Evolutionary conservation across 2,797 vertebrate genomes (phyloP).

Genomic region (Zonotrichia albicollis): DNA sequence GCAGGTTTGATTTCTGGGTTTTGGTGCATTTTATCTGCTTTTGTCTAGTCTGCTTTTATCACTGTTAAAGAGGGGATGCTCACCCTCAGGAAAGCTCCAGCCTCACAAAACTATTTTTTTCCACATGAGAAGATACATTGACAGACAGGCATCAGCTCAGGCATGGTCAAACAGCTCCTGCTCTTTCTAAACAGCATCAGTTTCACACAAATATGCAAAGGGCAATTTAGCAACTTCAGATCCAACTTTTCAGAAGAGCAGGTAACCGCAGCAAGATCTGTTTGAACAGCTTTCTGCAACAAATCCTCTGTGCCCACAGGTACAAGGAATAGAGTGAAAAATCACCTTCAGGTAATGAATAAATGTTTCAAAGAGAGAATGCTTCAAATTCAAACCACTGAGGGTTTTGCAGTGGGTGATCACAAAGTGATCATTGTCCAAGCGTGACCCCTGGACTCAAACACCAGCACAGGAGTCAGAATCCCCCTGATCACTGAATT

Average conservation of each 20-base stretch:
- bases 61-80: background rate
- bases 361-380: background rate
- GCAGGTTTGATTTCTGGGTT: background rate
- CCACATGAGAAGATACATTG: background rate
- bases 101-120: background rate
- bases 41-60: conserved; percentile 1
- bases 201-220: background rate
- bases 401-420: background rate
- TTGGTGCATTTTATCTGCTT: background rate
- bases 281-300: background rate
- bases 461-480: background rate
- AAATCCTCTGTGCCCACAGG: background rate
- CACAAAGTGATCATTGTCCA: background rate
- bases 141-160: background rate
- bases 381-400: background rate
- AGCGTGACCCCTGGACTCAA: background rate
- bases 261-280: background rate
- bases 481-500: no score
- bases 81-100: background rate
- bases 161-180: background rate
- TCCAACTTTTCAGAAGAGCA: background rate
- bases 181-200: background rate
- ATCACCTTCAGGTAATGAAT: background rate
- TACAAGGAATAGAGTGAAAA: background rate
- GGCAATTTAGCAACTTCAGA: background rate